Conservation (phyloP, 2,113 vertebrate genomes). For the Montifringilla adamsi region DNA sequence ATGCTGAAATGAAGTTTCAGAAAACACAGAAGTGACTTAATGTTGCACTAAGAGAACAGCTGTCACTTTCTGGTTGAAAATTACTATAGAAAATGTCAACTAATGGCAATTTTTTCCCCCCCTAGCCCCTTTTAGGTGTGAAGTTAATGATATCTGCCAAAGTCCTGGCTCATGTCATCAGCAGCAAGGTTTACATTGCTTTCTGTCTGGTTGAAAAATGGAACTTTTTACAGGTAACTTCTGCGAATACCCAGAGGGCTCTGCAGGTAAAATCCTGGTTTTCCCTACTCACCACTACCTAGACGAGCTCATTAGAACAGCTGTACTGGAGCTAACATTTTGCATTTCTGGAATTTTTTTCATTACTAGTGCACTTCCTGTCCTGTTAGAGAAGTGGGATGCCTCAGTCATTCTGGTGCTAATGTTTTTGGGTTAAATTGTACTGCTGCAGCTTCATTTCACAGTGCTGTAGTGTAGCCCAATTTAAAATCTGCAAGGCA, state of each 20-base stretch:
- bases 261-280: background rate
- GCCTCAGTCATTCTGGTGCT: background rate
- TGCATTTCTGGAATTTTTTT: background rate
- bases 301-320: background rate
- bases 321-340: background rate
- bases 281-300: background rate
- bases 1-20: background rate
- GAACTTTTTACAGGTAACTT: background rate
- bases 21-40: background rate
- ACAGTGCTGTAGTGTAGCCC: background rate
- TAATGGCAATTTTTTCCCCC: background rate
- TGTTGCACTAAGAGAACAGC: background rate
- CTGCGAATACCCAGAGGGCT: background rate
- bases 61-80: background rate
- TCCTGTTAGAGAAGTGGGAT: background rate
- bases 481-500: background rate
- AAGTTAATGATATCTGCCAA: background rate
- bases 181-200: background rate
- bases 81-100: background rate
- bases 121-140: background rate
- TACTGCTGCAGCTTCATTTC: background rate
- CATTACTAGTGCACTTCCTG: background rate
- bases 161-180: background rate
- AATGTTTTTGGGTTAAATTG: background rate
- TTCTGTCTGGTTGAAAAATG: accelerated